Conservation (phyloP, 2,113 vertebrate species). For the Hoplias malabaricus region DNA sequence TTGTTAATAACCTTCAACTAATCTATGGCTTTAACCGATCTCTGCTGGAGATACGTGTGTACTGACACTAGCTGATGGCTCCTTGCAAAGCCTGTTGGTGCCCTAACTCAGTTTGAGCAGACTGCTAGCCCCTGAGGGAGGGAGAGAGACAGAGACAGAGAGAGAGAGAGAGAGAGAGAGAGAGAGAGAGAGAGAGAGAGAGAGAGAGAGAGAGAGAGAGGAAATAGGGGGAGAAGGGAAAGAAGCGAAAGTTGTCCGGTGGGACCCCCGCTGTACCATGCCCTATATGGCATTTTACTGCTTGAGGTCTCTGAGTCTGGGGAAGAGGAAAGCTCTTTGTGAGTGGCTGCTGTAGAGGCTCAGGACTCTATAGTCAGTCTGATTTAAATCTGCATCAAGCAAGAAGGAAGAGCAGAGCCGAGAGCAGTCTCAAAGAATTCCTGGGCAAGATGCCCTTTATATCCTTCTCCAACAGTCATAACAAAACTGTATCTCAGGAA, state of each 20-base stretch:
- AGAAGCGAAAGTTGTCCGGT: slow-evolving; percentile 24
- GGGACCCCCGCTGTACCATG: slow-evolving; percentile 8
- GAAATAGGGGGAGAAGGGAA: background rate
- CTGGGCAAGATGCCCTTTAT: background rate
- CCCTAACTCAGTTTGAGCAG: background rate
- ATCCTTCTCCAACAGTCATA: too few species aligned
- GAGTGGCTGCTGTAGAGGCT: background rate
- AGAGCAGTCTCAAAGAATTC: background rate
- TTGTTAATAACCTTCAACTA: background rate
- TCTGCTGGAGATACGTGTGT: background rate
- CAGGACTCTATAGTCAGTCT: background rate
- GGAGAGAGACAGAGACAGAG: background rate
- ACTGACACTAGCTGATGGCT: background rate
- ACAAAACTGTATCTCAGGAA: too few species aligned
- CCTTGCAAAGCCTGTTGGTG: background rate
- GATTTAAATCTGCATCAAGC: too few species aligned
- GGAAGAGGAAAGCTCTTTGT: slow-evolving; percentile 1
- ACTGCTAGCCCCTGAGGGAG: background rate
- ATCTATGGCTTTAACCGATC: background rate
- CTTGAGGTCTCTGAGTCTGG: background rate
- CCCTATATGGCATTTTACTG: slow-evolving; percentile 25
- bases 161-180: background rate
- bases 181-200: background rate
- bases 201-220: background rate
- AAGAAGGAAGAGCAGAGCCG: background rate